Conservation (phyloP, 2,797 vertebrate species). For the Gymnothorax reevesii region DNA sequence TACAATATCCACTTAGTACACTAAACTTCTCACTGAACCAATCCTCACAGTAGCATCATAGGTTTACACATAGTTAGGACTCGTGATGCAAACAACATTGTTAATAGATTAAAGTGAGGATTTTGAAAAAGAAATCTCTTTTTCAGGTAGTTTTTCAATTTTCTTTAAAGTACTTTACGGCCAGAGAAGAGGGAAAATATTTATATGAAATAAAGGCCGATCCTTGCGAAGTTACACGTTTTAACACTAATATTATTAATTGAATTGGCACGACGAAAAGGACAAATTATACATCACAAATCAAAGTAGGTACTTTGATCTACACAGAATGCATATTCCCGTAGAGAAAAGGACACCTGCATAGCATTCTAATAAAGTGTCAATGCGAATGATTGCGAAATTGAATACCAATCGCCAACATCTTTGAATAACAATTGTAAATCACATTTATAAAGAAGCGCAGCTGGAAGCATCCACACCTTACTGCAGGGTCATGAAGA, state of each 20-base stretch:
- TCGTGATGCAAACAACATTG: conserved; percentile 27
- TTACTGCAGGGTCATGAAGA: background rate
- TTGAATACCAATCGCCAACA: conserved; percentile 66
- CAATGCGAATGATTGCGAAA: conserved; percentile 69
- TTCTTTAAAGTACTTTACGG: background rate
- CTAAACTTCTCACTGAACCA: background rate
- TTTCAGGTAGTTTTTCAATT: conserved; percentile 25
- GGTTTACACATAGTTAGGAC: background rate
- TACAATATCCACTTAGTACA: background rate
- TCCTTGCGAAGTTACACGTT: conserved; percentile 20
- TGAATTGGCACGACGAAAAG: conserved; percentile 25
- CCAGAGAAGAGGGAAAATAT: background rate
- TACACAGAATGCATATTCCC: conserved; percentile 70
- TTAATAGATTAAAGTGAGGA: conserved; percentile 3
- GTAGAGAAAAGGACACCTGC: conserved; percentile 59
- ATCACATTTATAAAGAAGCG: conserved; percentile 13
- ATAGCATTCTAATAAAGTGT: conserved; percentile 73
- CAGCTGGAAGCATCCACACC: background rate
- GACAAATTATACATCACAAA: conserved; percentile 39
- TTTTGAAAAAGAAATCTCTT: conserved; percentile 13
- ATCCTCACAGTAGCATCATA: conserved; percentile 23
- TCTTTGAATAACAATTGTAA: conserved; percentile 30
- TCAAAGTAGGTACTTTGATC: conserved; percentile 58
- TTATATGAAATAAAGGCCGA: conserved; percentile 11
- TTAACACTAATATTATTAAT: conserved; percentile 22